A percentile compares a stretch with the other conserved stretches of the same genome.
Evolutionary conservation across 2,113 vertebrate species (phyloP).

Genomic region (Chlamydotis undulata): DNA sequence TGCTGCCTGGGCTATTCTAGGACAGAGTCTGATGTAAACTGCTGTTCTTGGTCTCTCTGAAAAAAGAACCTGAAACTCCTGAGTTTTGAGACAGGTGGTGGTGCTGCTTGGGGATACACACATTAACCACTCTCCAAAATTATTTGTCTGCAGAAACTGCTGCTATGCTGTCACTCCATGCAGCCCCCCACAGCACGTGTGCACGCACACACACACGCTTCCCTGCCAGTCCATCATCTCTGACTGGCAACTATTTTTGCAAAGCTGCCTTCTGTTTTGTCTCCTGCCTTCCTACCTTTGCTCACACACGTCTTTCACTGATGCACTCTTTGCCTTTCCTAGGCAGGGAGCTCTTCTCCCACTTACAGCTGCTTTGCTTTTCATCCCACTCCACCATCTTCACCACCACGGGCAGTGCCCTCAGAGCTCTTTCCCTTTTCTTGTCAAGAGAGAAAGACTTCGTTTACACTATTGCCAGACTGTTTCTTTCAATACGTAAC

Average conservation of each 20-base stretch:
- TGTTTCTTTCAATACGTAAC: not conserved
- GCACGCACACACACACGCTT: not conserved
- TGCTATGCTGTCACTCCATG: not conserved
- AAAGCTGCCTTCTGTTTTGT: constrained; percentile 38
- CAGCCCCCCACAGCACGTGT: not conserved
- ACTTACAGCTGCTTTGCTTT: not conserved
- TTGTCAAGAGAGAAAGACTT: not conserved
- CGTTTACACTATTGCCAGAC: not conserved
- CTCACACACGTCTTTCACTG: not conserved
- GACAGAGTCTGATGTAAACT: not conserved
- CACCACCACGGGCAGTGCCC: not conserved
- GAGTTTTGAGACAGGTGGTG: not conserved
- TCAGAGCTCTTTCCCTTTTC: not conserved
- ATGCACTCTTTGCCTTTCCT: not conserved
- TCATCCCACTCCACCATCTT: not conserved
- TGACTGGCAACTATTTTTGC: constrained; percentile 33
- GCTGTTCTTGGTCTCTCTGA: not conserved
- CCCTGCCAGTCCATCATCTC: not conserved
- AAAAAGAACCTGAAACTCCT: not conserved
- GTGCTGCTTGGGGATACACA: not conserved
- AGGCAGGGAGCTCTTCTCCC: not conserved
- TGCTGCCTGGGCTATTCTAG: not conserved
- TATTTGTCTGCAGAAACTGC: not conserved
- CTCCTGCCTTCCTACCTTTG: constrained; percentile 16
- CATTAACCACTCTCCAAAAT: not conserved